phyloP scores from a whole-genome alignment of 35 echinoderm and acorn worm genomes.

The Heliocidaris erythrogramma region DNA sequence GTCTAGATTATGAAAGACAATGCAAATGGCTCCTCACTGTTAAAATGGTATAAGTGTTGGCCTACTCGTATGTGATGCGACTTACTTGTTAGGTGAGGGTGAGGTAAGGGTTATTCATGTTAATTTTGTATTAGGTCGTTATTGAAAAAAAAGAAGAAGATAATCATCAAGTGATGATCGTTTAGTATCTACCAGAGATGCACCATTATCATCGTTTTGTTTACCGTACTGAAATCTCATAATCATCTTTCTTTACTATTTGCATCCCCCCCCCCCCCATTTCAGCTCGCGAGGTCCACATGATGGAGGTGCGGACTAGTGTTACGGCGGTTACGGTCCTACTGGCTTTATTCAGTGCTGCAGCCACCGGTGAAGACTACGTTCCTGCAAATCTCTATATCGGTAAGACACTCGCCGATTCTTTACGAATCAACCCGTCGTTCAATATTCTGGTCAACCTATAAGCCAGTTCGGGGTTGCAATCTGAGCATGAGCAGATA shows the following conservation, averaged over 20 bases:
- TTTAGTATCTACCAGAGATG: too few species aligned
- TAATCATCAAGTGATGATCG: too few species aligned
- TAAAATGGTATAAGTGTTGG: background rate
- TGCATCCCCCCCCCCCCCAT: too few species aligned
- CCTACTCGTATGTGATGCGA: background rate
- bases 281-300: background rate
- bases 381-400: background rate
- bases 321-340: slow-evolving; percentile 12
- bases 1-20: background rate
- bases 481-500: too few species aligned
- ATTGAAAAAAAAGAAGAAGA: too few species aligned
- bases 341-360: background rate
- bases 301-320: slow-evolving; percentile 17
- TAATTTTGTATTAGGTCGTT: too few species aligned
- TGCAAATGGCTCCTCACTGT: background rate
- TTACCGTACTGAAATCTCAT: too few species aligned
- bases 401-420: background rate
- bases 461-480: too few species aligned
- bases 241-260: background rate
- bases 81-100: too few species aligned
- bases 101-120: too few species aligned
- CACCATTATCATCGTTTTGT: too few species aligned
- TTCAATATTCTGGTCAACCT: too few species aligned
- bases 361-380: background rate
- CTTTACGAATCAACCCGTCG: background rate